Evolutionary conservation across 2,888 invertebrate species (phyloP).

Genomic region (Pseudococcus viburni): DNA sequence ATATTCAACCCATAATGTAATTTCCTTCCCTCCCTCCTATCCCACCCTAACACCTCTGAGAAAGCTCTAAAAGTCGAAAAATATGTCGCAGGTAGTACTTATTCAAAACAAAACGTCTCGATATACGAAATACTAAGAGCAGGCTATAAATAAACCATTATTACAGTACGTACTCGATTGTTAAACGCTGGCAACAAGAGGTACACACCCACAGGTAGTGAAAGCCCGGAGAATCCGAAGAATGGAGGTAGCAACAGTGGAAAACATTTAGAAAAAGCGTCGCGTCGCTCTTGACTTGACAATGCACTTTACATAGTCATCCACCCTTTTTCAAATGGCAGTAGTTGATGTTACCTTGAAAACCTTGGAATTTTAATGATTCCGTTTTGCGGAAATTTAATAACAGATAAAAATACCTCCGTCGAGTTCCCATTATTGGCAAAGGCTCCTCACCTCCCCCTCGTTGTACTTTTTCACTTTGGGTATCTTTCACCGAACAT

Average conservation of each 20-base stretch:
- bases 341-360: neutral
- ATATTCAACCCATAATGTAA: too few species aligned
- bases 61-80: too few species aligned
- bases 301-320: slow-evolving; percentile 8
- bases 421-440: neutral
- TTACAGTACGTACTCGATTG: neutral
- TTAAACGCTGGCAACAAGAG: neutral
- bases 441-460: neutral
- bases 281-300: slow-evolving; percentile 19
- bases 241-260: neutral
- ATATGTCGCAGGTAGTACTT: too few species aligned
- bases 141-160: neutral
- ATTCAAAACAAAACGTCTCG: neutral
- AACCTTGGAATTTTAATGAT: slow-evolving; percentile 19
- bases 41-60: too few species aligned
- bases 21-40: too few species aligned
- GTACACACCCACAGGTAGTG: neutral
- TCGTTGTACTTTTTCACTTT: too few species aligned
- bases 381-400: slow-evolving; percentile 21
- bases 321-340: neutral
- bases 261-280: neutral
- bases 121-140: neutral
- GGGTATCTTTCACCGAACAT: too few species aligned
- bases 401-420: neutral
- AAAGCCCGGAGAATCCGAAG: neutral